phyloP scores from a whole-genome alignment of 92 coral and sea anemone species.

The Pocillopora meandrina region DNA sequence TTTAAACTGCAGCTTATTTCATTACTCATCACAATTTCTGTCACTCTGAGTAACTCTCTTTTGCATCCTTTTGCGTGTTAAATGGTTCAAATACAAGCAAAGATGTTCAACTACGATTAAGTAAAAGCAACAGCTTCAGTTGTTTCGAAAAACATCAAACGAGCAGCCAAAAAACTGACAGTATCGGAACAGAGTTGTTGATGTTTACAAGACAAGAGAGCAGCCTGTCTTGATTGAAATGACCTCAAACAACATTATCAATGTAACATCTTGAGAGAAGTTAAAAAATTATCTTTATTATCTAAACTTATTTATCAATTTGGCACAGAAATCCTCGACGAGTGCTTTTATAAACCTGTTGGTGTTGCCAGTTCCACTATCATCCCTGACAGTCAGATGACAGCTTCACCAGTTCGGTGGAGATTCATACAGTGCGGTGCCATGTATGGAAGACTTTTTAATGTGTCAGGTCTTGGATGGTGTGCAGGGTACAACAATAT shows the following conservation, averaged over 20 bases:
- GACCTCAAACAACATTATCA: neutral
- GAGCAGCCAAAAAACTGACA: neutral
- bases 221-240: neutral
- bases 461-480: constrained; percentile 1
- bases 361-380: neutral
- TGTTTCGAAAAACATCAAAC: neutral
- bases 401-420: neutral
- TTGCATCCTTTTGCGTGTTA: too few species aligned
- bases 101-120: too few species aligned
- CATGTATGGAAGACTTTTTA: neutral
- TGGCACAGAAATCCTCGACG: neutral
- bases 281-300: neutral
- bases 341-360: neutral
- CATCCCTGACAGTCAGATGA: constrained; percentile 15
- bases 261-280: neutral
- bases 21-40: too few species aligned
- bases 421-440: neutral
- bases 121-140: neutral
- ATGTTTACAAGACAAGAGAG: neutral
- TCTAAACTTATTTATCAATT: neutral
- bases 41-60: too few species aligned
- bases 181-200: neutral
- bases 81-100: too few species aligned
- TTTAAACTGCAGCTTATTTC: too few species aligned
- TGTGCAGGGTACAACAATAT: neutral